Conservation (phyloP, 2,888 invertebrate species). For the Lasioglossum leucozonium region DNA sequence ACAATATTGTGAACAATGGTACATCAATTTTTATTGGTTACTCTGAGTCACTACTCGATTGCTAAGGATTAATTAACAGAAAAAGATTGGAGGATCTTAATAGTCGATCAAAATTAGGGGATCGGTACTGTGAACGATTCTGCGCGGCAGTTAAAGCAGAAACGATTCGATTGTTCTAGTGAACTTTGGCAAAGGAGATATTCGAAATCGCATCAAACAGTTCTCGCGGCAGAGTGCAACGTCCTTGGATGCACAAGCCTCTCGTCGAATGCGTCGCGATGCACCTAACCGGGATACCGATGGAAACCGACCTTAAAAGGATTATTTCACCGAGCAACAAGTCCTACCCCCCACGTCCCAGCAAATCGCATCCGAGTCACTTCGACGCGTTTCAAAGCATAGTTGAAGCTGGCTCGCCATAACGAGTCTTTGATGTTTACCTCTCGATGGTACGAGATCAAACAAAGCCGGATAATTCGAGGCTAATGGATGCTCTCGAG, state of each 20-base stretch:
- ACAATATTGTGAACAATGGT: too few relatives aligned
- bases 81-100: too few relatives aligned
- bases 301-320: slow-evolving; percentile 6
- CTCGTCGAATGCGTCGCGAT: background rate
- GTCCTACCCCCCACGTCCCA: background rate
- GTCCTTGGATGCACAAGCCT: background rate
- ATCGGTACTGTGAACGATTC: too few relatives aligned
- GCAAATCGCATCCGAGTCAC: background rate
- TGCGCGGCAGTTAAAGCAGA: too few relatives aligned
- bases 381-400: background rate
- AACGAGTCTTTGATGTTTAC: background rate
- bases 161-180: background rate
- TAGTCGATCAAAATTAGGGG: too few relatives aligned
- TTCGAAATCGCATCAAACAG: background rate
- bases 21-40: too few relatives aligned
- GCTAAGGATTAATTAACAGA: too few relatives aligned
- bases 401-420: background rate
- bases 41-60: too few relatives aligned
- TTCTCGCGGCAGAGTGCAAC: background rate
- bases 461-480: background rate
- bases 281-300: background rate
- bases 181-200: background rate
- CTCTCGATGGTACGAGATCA: background rate
- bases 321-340: background rate
- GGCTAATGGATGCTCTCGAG: slow-evolving; percentile 8